Evolutionary conservation across 1,140 invertebrate species (phyloP).

Genomic region (Brachionus paranguensis): DNA sequence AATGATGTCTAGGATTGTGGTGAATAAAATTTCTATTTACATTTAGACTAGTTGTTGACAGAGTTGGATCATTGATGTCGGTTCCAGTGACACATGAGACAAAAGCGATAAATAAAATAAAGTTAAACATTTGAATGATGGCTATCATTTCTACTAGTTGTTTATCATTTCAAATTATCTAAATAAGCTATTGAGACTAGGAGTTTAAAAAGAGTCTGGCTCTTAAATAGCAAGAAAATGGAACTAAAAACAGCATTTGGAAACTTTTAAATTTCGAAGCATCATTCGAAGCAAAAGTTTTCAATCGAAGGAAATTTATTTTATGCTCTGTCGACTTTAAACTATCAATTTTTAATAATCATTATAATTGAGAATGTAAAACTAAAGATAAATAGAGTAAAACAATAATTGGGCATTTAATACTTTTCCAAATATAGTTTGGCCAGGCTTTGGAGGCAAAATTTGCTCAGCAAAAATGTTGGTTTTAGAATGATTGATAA

Average conservation of each 20-base stretch:
- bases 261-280: background rate
- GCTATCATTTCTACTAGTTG: background rate
- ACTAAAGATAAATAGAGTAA: constrained; percentile 8
- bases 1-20: background rate
- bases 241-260: background rate
- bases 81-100: background rate
- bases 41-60: background rate
- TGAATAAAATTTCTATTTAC: constrained; percentile 38
- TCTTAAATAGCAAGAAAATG: background rate
- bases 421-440: background rate
- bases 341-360: constrained; percentile 26
- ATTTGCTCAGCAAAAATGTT: constrained; percentile 19
- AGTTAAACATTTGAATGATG: background rate
- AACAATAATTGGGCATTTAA: background rate
- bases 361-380: constrained; percentile 4
- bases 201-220: background rate
- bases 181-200: background rate
- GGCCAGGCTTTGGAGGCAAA: background rate
- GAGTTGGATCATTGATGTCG: background rate
- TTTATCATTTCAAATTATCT: constrained; percentile 6
- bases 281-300: constrained; percentile 19
- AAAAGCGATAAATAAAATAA: background rate
- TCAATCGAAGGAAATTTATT: constrained; percentile 1
- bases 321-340: constrained; percentile 37
- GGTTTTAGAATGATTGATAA: constrained; percentile 14